Evolutionary conservation across 2,888 invertebrate genomes (phyloP).

Genomic region (Lithodes maja): DNA sequence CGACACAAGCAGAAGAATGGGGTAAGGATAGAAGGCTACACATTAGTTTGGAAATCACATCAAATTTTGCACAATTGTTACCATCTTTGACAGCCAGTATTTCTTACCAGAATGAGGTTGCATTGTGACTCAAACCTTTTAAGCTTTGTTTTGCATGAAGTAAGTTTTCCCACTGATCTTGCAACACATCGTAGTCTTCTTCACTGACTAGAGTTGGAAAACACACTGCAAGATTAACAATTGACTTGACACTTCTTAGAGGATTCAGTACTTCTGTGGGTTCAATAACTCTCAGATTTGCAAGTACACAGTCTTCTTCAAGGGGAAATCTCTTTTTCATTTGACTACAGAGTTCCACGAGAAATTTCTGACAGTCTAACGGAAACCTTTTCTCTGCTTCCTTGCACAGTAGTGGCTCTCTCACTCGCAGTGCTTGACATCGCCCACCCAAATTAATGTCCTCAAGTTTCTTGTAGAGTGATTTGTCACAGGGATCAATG

Average conservation of each 20-base stretch:
- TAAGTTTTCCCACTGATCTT: slow-evolving; percentile 46
- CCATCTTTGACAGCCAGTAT: slow-evolving; percentile 34
- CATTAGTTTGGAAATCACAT: slow-evolving; percentile 31
- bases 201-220: slow-evolving; percentile 30
- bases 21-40: slow-evolving; percentile 34
- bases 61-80: slow-evolving; percentile 7
- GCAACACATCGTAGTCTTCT: slow-evolving; percentile 40
- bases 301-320: slow-evolving; percentile 25
- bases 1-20: slow-evolving; percentile 34
- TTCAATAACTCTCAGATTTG: slow-evolving; percentile 20
- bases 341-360: slow-evolving; percentile 30
- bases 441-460: slow-evolving; percentile 15
- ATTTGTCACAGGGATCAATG: slow-evolving; percentile 18
- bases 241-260: slow-evolving; percentile 7
- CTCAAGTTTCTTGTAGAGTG: slow-evolving; percentile 6
- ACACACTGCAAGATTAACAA: slow-evolving; percentile 23
- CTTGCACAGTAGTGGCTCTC: neutral
- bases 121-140: neutral
- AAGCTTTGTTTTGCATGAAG: slow-evolving; percentile 38
- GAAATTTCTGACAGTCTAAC: neutral
- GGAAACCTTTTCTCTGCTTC: slow-evolving; percentile 8
- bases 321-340: slow-evolving; percentile 43
- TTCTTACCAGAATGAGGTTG: slow-evolving; percentile 47
- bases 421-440: neutral
- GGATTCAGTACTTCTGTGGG: slow-evolving; percentile 26